Conservation (phyloP, 2,888 invertebrate genomes). For the Dorcus hopei region DNA sequence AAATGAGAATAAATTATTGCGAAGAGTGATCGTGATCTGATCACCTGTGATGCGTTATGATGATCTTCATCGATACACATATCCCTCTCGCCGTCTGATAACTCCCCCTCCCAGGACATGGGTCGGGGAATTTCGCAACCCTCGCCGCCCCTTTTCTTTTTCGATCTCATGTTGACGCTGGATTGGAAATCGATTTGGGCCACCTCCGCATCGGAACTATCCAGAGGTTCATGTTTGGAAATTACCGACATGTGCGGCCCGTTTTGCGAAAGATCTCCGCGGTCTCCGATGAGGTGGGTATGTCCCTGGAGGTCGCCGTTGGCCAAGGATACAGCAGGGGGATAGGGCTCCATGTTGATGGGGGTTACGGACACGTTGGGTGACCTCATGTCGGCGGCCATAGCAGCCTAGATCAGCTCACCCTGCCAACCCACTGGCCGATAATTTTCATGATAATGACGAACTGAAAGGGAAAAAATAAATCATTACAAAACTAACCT, state of each 20-base stretch:
- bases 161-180: constrained; percentile 43
- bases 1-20: no score
- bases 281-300: constrained; percentile 9
- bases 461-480: constrained; percentile 22
- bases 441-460: constrained; percentile 19
- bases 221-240: constrained; percentile 34
- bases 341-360: constrained; percentile 61
- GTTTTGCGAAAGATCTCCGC: constrained; percentile 10
- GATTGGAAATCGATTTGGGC: constrained; percentile 71
- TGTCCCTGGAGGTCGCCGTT: constrained; percentile 27
- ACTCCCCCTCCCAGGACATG: constrained; percentile 94
- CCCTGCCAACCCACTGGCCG: constrained; percentile 32
- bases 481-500: constrained; percentile 5
- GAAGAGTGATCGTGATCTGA: no score
- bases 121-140: constrained; percentile 58
- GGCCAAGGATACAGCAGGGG: constrained; percentile 26
- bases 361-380: constrained; percentile 76
- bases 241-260: background rate
- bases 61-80: constrained; percentile 43
- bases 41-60: constrained; percentile 21
- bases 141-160: constrained; percentile 31
- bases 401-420: constrained; percentile 45
- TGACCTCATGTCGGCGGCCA: constrained; percentile 49
- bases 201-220: constrained; percentile 75
- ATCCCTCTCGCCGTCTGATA: constrained; percentile 76